phyloP scores from a whole-genome alignment of 2,888 invertebrate genomes.

The Scaptomyza reducta region DNA sequence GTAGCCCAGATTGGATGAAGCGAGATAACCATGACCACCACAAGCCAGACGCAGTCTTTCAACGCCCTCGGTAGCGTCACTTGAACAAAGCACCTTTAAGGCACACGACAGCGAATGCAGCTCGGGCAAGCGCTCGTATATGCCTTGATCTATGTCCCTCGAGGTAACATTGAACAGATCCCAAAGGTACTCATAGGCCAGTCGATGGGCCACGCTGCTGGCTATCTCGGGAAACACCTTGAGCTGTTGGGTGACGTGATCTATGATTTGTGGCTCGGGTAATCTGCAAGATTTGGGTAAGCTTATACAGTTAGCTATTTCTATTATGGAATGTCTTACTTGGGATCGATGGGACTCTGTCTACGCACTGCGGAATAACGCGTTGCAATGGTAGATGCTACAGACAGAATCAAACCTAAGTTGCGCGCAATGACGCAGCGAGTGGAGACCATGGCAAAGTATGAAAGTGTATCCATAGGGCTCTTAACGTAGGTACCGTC shows the following conservation, averaged over 20 bases:
- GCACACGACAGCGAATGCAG: slow-evolving; percentile 94
- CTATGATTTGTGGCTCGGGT: slow-evolving; percentile 94
- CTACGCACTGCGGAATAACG: slow-evolving; percentile 95
- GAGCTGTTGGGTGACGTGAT: slow-evolving; percentile 97
- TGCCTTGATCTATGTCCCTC: slow-evolving; percentile 90
- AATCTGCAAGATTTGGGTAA: slow-evolving; percentile 51
- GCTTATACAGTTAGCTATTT: no score
- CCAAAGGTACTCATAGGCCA: slow-evolving; percentile 90
- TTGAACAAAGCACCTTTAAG: slow-evolving; percentile 92
- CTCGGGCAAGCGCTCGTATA: slow-evolving; percentile 92
- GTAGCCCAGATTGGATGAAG: slow-evolving; percentile 91
- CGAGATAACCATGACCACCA: slow-evolving; percentile 98
- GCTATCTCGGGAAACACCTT: slow-evolving; percentile 94
- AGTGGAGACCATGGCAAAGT: slow-evolving; percentile 95
- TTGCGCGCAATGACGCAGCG: slow-evolving; percentile 92
- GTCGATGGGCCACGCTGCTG: slow-evolving; percentile 90
- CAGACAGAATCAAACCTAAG: slow-evolving; percentile 89
- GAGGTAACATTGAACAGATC: slow-evolving; percentile 91
- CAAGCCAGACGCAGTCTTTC: slow-evolving; percentile 94
- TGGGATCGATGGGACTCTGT: slow-evolving; percentile 93
- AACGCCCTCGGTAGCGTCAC: slow-evolving; percentile 89
- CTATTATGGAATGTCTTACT: slow-evolving; percentile 84
- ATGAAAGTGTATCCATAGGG: slow-evolving; percentile 91
- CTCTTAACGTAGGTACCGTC: slow-evolving; percentile 94
- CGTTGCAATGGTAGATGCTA: slow-evolving; percentile 93